These are phyloP conservation scores for Harpalus rufipes DNA, from an alignment of 2,888 invertebrate species.

Conservation along the genomic window DNA sequence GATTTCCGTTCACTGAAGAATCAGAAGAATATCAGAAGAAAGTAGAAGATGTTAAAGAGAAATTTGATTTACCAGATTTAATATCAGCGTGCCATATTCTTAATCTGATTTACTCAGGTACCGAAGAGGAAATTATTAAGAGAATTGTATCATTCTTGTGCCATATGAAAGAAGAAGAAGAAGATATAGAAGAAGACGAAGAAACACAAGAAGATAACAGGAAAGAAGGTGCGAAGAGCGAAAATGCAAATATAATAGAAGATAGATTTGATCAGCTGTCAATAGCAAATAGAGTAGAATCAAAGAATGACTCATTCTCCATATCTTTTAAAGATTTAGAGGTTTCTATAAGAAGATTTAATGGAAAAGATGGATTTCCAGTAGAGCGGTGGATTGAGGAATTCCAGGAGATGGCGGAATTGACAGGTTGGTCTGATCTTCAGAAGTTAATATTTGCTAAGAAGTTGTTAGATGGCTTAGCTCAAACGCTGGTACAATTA, in stretches of 20 bases:
- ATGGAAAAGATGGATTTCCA: background rate
- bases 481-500: background rate
- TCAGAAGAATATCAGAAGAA: too few species aligned
- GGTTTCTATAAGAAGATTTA: background rate
- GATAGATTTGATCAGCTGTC: background rate
- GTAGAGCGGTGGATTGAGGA: background rate
- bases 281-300: background rate
- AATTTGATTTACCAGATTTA: too few species aligned
- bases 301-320: background rate
- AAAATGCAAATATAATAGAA: background rate
- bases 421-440: background rate
- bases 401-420: background rate
- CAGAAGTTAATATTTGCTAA: background rate
- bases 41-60: too few species aligned
- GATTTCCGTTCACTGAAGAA: background rate
- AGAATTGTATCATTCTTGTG: background rate
- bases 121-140: background rate
- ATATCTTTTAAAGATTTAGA: background rate
- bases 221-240: background rate
- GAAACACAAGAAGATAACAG: background rate
- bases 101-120: background rate
- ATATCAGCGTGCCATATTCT: background rate
- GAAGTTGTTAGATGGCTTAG: background rate
- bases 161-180: background rate
- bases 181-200: background rate